A percentile compares a stretch with the other conserved stretches of the same genome.
phyloP scores from a whole-genome alignment of 2,888 invertebrate species.

The Conomelus anceps region DNA sequence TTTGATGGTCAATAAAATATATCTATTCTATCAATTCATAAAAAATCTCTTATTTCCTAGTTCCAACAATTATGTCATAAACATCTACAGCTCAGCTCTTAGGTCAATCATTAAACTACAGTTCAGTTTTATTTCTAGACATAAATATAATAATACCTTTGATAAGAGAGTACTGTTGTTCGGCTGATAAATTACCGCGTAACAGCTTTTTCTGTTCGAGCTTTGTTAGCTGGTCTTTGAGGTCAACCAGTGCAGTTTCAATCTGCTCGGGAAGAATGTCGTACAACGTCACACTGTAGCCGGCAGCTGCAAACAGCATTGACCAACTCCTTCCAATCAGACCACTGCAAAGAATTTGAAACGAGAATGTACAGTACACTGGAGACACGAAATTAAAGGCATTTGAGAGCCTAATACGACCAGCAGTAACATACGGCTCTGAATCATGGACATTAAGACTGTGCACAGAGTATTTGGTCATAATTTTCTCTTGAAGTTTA shows the following conservation, averaged over 20 bases:
- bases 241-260: slow-evolving; percentile 62
- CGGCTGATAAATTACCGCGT: slow-evolving; percentile 65
- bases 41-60: too few species aligned
- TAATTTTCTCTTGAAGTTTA: too few species aligned
- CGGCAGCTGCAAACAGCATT: slow-evolving; percentile 90
- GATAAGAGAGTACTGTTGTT: slow-evolving; percentile 69
- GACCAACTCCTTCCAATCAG: slow-evolving; percentile 95
- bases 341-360: slow-evolving; percentile 58
- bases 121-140: background rate
- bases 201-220: slow-evolving; percentile 66
- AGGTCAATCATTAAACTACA: too few species aligned
- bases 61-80: too few species aligned
- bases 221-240: slow-evolving; percentile 61
- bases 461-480: too few species aligned
- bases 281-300: slow-evolving; percentile 80
- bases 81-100: too few species aligned
- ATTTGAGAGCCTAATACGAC: too few species aligned
- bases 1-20: too few species aligned
- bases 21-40: too few species aligned
- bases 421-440: too few species aligned
- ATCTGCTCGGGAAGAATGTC: slow-evolving; percentile 76
- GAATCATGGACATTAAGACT: too few species aligned
- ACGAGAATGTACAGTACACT: background rate
- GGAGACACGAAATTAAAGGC: too few species aligned
- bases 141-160: slow-evolving; percentile 48